A percentile compares a stretch with the other conserved stretches of the same genome.
phyloP scores from a whole-genome alignment of 2,888 invertebrate species.

The Eilema caniola region DNA sequence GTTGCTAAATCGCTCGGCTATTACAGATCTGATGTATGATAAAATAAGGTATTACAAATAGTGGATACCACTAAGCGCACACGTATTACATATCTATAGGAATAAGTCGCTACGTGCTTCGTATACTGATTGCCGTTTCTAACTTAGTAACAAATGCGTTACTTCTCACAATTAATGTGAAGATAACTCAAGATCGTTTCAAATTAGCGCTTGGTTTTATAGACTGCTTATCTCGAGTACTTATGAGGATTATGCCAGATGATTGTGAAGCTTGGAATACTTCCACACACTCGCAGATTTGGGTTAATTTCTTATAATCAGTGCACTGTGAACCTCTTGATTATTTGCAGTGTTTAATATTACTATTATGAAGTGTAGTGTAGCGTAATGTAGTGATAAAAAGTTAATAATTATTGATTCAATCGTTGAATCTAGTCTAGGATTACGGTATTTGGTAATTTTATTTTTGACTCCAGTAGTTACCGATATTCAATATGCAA shows the following conservation, averaged over 20 bases:
- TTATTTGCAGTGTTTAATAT: no score
- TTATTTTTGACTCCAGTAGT: no score
- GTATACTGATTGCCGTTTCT: background rate
- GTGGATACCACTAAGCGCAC: constrained; percentile 5
- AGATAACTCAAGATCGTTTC: constrained; percentile 13
- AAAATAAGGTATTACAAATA: constrained; percentile 7
- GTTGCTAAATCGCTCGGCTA: background rate
- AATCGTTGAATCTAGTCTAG: no score
- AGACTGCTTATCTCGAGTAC: constrained; percentile 11
- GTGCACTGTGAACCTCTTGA: background rate
- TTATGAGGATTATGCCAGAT: constrained; percentile 5
- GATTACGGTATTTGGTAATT: no score
- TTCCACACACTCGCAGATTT: background rate
- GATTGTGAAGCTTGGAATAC: constrained; percentile 1
- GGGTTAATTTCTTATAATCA: background rate
- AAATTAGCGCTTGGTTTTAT: constrained; percentile 20
- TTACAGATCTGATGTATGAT: background rate
- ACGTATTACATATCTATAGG: constrained; percentile 1
- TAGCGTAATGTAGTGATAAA: no score
- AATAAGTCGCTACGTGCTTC: constrained; percentile 7
- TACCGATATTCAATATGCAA: no score
- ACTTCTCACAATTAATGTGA: constrained; percentile 6
- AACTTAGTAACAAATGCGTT: background rate
- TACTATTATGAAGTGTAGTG: no score
- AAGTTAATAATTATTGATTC: no score